Base-by-base conservation (phyloP, 2,113 vertebrate genomes). In the Clarias macrocephalus region DNA sequence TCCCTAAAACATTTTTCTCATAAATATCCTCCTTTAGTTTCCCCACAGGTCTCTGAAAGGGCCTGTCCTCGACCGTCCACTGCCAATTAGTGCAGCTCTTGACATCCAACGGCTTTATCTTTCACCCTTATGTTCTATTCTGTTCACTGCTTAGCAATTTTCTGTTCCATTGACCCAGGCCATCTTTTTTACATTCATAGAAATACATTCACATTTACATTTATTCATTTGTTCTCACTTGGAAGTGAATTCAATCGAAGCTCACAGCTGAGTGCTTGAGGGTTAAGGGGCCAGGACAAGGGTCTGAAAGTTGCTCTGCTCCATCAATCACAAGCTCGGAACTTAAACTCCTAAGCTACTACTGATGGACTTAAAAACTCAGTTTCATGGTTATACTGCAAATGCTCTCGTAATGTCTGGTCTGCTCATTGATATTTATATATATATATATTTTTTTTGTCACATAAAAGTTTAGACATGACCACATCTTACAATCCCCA, bases 61-160 rank as follows among this genome's bases (percentile, higher is more conserved):
- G 37, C n/a, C 21, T 77, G 52, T 79, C 68, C 73, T 62, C 23
- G 33, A 72, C 30, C 16, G 13, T 65, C 82, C 62, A 37, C 54
- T 84, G 25, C 63, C 88, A 89, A 84, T 84, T 80, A 80, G 4
- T 23, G 65, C n/a, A 16, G 52, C 21, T 33, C 76, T 83, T 5
- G 13, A 83, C n/a, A 72, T 76, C 15, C 68, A 80, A 56, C 9
- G 25, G 80, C 37, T 83, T 18, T 59, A 60, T 79, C 57, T 48
- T 80, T 59, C 56, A 57, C 42, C 54, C 7, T 80, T 33, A 1
- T 59, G 77, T 28, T 54, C 75, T 77, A 6, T 59, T 33, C n/a
- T 80, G n/a, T 80, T 60, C 30, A 33, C 28, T 33, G 77, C 56
- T 12, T 80, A 80, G 56, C 54, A 60, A 80, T 80, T 57, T 57